Base-by-base conservation (phyloP, 35 echinoderm and acorn worm species). In the Acanthaster planci region DNA sequence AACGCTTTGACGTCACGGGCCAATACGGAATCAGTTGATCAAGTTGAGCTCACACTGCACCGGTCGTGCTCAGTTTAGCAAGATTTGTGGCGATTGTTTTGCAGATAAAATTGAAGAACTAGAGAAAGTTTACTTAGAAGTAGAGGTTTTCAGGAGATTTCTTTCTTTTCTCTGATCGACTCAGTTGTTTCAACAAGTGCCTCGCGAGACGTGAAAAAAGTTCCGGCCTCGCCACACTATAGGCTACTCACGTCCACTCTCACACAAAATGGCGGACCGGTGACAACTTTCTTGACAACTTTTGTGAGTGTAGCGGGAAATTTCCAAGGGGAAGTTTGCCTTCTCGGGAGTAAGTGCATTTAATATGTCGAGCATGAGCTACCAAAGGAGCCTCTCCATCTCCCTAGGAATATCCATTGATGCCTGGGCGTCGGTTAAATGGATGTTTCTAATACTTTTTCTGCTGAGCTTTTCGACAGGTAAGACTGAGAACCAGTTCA, bases 1-100 rank as follows among this genome's bases (percentile, higher is more conserved):
- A 68, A 75, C 56, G 83, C 83, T 76, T 51, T 86, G 84, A 86
- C 84, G 84, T 86, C 84, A 86, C 31, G 18, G 15, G 30, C 30
- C 53, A 60, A 55, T 85, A 18, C 9, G 38, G 10, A 72, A 17
- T 85, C 57, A 72, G 30, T 60, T 84, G 30, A 55, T 59, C 26
- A 29, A 22, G 58, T 79, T 79, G 4, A 79, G 21, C 58, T 5
- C 39, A 39, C 38, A 85, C 30, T 23, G 34, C 60, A 47, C 39
- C 40, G 6, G 5, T 68, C 42, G 36, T n/a, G n/a, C n/a, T n/a
- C n/a, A 27, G n/a, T 68, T 68, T 23, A 7, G 18, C 60, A 17
- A 27, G n/a, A 27, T 5, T 35, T 4, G 3, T 68, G 32, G 18
- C n/a, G 8, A n/a, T n/a, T 27, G n/a, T 68, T 68, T 35, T 68